These are phyloP conservation scores for Hypercompe scribonia DNA, from an alignment of 2,888 invertebrate species.

Conservation along the genomic window DNA sequence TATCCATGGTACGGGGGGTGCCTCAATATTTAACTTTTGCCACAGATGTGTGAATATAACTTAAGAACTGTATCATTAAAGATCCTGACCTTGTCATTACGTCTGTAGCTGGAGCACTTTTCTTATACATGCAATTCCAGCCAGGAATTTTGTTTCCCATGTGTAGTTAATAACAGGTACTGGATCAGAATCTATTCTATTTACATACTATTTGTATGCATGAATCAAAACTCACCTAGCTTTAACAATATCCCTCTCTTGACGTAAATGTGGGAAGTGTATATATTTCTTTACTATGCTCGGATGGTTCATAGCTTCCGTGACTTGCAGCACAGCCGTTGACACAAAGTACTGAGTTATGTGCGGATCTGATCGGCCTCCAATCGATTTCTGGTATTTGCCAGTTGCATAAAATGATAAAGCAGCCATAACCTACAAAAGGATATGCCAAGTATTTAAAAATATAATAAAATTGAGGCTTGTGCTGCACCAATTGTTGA, in stretches of 20 bases:
- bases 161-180: neutral
- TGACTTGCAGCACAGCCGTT: conserved; percentile 75
- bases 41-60: no score
- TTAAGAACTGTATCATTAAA: no score
- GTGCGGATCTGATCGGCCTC: conserved; percentile 74
- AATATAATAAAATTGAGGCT: no score
- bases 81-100: no score
- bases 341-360: conserved; percentile 78
- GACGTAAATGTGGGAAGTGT: conserved; percentile 78
- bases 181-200: neutral
- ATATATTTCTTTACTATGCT: conserved; percentile 78
- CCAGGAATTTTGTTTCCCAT: no score
- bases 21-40: no score
- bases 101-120: no score
- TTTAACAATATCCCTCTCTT: conserved; percentile 76
- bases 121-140: no score
- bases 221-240: conserved; percentile 61
- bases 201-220: neutral
- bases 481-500: no score
- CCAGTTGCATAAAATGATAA: conserved; percentile 79
- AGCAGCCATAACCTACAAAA: conserved; percentile 72
- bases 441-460: neutral
- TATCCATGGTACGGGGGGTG: no score
- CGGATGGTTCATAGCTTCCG: conserved; percentile 78
- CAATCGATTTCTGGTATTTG: conserved; percentile 76